phyloP scores from a whole-genome alignment of 2,888 invertebrate genomes.

The Ceratothoa steindachneri region DNA sequence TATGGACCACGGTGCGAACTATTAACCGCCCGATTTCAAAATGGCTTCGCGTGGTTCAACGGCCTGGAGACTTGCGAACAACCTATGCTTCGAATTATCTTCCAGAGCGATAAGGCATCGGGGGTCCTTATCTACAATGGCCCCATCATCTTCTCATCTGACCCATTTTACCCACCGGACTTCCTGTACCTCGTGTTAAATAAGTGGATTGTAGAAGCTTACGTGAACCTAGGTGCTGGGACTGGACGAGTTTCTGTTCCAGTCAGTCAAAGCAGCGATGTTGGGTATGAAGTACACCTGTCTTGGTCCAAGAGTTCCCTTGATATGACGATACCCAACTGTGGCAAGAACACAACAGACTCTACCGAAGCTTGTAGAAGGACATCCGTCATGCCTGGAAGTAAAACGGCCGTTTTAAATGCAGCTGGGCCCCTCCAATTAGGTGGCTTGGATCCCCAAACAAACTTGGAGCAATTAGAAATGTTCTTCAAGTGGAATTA shows the following conservation, averaged over 20 bases:
- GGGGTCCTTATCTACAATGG: slow-evolving; percentile 36
- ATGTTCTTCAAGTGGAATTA: slow-evolving; percentile 30
- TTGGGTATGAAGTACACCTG: slow-evolving; percentile 22
- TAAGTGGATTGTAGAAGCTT: slow-evolving; percentile 31
- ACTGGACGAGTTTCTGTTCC: slow-evolving; percentile 32
- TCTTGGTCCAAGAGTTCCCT: slow-evolving; percentile 25
- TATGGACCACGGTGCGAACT: slow-evolving; percentile 42
- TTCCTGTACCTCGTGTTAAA: slow-evolving; percentile 34
- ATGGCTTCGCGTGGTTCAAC: slow-evolving; percentile 37
- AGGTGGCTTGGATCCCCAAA: slow-evolving; percentile 29
- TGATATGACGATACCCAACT: slow-evolving; percentile 25
- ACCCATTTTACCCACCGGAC: slow-evolving; percentile 30
- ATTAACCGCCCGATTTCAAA: slow-evolving; percentile 30
- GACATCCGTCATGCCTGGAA: slow-evolving; percentile 17
- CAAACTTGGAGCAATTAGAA: slow-evolving; percentile 21
- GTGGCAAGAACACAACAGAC: slow-evolving; percentile 22
- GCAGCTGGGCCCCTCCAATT: slow-evolving; percentile 37
- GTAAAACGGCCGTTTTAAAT: slow-evolving; percentile 31
- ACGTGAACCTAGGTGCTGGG: slow-evolving; percentile 32
- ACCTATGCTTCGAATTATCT: slow-evolving; percentile 28
- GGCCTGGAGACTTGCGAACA: slow-evolving; percentile 33
- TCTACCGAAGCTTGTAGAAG: slow-evolving; percentile 23
- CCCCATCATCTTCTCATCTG: slow-evolving; percentile 31
- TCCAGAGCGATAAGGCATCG: slow-evolving; percentile 23
- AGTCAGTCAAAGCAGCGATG: slow-evolving; percentile 6